Base-by-base conservation (phyloP, 2,888 invertebrate genomes). In the Poecilus cupreus region DNA sequence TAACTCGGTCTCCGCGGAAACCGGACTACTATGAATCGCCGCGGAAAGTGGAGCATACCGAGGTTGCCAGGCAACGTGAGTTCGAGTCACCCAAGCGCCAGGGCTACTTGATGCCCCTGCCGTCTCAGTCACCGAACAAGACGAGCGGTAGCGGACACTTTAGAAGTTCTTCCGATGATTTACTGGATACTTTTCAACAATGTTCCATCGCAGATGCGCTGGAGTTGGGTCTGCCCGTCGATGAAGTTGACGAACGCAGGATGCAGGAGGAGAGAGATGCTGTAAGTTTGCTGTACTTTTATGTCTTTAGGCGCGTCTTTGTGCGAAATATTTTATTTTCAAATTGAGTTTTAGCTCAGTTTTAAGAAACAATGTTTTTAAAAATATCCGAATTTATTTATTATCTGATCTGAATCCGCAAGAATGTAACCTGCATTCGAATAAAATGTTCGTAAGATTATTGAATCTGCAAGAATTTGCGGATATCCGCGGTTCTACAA, bases 221-320 rank as follows among this genome's bases (percentile, higher is more conserved):
- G 60, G 90, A 90, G 83, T 88, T 91, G 16, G 91, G 91, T 0
- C 83, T 91, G 64, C 90, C 91, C 0, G 85, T 90, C 43, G 90
- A 91, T 77, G 91, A 91, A 85, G 87, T 90, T 80, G 90, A 91
- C 64, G 92, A 93, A 85, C 91, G 90, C 84, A 91, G 91, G 84
- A 88, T 94, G 72, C 95, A 95, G 87, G 95, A 95, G 87, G 92
- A 93, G 86, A 92, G 92, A 83, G 95, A 95, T 89, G 94, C 94
- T 87, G 94, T 94, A 85, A 86, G 89, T 86, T 72, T n/a, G 72
- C 46, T 51, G 18, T 22, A 20, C 10, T 32, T 46, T 78, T 26
- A 60, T 13, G 60, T 49, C 46, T 13, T n/a, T 32, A 32, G 5
- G 11, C n/a, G n/a, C n/a, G n/a, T n/a, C n/a, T n/a, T 32, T 68